phyloP scores from a whole-genome alignment of 2,888 invertebrate species.

The Macaria notata region DNA sequence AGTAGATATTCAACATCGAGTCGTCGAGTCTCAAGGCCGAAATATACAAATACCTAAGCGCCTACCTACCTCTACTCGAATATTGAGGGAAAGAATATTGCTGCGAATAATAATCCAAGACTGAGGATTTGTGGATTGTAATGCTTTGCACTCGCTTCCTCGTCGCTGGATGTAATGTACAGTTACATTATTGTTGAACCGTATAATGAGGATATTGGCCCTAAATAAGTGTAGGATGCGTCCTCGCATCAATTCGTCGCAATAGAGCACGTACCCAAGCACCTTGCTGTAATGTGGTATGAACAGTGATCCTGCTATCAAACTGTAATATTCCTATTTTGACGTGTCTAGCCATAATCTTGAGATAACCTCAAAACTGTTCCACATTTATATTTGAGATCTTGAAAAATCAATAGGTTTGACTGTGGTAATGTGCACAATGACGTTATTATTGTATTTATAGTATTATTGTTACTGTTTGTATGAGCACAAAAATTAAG shows the following conservation, averaged over 20 bases:
- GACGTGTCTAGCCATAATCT: slow-evolving; percentile 38
- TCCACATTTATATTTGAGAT: neutral
- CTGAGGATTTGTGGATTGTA: slow-evolving; percentile 1
- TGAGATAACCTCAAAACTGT: slow-evolving; percentile 70
- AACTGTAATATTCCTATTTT: slow-evolving; percentile 19
- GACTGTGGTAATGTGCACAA: no score
- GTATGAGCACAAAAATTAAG: no score
- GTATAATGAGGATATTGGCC: slow-evolving; percentile 27
- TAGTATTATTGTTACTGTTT: neutral
- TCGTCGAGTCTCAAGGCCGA: slow-evolving; percentile 77
- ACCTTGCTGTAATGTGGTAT: slow-evolving; percentile 1
- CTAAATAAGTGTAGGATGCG: slow-evolving; percentile 38
- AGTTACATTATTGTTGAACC: slow-evolving; percentile 18
- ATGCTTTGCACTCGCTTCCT: neutral
- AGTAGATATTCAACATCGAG: slow-evolving; percentile 78
- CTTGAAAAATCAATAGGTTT: neutral
- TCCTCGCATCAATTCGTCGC: slow-evolving; percentile 52
- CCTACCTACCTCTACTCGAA: slow-evolving; percentile 51
- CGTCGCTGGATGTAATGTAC: slow-evolving; percentile 19
- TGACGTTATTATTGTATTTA: no score
- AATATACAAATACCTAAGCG: slow-evolving; percentile 74
- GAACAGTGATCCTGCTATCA: slow-evolving; percentile 8
- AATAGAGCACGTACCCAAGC: slow-evolving; percentile 35
- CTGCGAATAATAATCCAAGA: slow-evolving; percentile 43
- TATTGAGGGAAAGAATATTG: slow-evolving; percentile 57